Evolutionary conservation across 2,797 vertebrate species (phyloP).

Genomic region (Oryzias dopingdopingensis): DNA sequence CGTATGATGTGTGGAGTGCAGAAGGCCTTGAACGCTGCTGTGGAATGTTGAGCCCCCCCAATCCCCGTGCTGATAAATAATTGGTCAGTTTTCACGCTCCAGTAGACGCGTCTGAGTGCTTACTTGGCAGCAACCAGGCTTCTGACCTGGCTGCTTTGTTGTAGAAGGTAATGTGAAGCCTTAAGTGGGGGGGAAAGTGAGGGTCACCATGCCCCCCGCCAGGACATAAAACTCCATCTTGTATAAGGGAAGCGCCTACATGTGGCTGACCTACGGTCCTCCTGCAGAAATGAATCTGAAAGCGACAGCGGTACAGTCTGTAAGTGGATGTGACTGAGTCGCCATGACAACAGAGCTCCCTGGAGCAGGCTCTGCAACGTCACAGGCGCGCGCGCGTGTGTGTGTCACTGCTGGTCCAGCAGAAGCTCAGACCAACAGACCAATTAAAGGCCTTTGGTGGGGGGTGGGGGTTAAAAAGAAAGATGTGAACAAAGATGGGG

Average conservation of each 20-base stretch:
- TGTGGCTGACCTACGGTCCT: too few relatives aligned
- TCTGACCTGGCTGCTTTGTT: conserved; percentile 14
- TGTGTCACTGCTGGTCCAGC: conserved; percentile 20
- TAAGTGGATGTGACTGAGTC: conserved; percentile 63
- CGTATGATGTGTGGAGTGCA: too few relatives aligned
- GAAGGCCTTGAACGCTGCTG: conserved; percentile 1
- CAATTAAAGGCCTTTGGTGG: too few relatives aligned
- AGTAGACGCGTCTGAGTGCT: conserved; percentile 24
- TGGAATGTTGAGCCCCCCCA: conserved; percentile 23
- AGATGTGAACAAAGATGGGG: background rate
- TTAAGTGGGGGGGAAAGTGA: background rate
- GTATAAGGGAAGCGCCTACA: too few relatives aligned
- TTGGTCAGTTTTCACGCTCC: conserved; percentile 37
- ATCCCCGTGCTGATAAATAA: conserved; percentile 34
- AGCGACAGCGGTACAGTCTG: conserved; percentile 53
- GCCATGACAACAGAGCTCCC: conserved; percentile 74
- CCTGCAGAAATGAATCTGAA: too few relatives aligned
- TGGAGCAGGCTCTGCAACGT: conserved; percentile 61
- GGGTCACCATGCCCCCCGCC: background rate
- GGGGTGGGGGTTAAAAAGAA: conserved; percentile 4
- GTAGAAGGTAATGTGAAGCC: conserved; percentile 28
- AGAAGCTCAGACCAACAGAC: conserved; percentile 3
- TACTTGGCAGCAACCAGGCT: conserved; percentile 33
- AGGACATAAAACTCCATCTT: background rate
- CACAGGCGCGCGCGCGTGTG: conserved; percentile 36